Percentiles rank a stretch among this genome's conserved stretches.
phyloP scores from a whole-genome alignment of 2,113 vertebrate species.

The Python bivittatus region DNA sequence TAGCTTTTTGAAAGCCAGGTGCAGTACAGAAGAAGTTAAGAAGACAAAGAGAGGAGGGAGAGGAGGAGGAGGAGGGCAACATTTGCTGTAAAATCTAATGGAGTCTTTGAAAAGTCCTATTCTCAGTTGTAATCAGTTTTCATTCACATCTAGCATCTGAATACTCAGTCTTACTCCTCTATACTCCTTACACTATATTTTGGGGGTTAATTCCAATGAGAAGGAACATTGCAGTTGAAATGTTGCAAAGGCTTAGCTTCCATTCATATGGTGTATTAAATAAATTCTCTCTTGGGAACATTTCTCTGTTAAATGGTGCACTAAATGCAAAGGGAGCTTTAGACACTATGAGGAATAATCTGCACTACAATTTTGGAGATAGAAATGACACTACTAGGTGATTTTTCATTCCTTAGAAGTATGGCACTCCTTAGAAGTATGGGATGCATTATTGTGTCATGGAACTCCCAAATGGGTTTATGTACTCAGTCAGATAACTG shows the following conservation, averaged over 20 bases:
- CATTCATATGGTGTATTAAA: background rate
- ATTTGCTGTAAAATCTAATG: background rate
- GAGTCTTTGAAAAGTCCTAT: background rate
- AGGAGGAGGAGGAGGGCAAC: conserved; percentile 5
- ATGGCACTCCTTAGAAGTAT: background rate
- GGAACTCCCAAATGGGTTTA: background rate
- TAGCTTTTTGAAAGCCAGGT: background rate
- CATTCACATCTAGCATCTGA: background rate
- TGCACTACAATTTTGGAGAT: background rate
- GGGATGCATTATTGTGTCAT: background rate
- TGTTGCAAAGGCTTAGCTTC: background rate
- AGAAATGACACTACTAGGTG: background rate
- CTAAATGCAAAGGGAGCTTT: background rate
- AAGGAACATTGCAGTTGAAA: background rate
- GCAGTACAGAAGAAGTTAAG: background rate
- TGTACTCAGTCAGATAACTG: background rate
- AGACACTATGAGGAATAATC: background rate
- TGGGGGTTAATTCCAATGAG: background rate
- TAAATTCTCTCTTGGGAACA: background rate
- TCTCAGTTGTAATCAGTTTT: background rate
- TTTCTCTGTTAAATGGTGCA: background rate
- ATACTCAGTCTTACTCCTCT: background rate
- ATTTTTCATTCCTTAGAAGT: background rate
- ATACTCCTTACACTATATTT: background rate
- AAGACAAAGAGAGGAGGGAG: background rate